Evolutionary conservation across 2,113 vertebrate species (phyloP).

Genomic region (Eurystomus gularis): DNA sequence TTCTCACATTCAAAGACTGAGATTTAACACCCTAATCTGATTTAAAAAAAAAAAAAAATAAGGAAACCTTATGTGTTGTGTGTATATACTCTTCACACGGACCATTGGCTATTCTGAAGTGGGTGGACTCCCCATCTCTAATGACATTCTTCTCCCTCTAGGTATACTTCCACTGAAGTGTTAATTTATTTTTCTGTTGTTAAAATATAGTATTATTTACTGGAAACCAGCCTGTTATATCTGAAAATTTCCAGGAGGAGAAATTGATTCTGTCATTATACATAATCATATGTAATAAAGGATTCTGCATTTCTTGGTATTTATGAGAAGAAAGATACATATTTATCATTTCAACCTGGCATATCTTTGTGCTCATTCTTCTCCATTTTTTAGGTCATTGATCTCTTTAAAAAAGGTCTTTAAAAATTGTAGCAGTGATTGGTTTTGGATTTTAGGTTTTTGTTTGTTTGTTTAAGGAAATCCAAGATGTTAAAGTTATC

Average conservation of each 20-base stretch:
- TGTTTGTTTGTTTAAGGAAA: not conserved
- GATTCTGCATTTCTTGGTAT: not conserved
- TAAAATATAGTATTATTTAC: not conserved
- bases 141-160: not conserved
- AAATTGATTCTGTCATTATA: not conserved
- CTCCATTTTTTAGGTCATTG: not conserved
- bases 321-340: not conserved
- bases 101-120: not conserved
- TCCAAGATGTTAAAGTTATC: not conserved
- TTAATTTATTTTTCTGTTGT: not conserved
- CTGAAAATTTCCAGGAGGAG: not conserved
- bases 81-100: not conserved
- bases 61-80: accelerated
- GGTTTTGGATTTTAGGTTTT: not conserved
- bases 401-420: not conserved
- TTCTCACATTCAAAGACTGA: not conserved
- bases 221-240: not conserved
- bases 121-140: not conserved
- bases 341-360: not conserved
- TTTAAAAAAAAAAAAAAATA: not conserved
- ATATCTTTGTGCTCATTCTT: not conserved
- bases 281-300: not conserved
- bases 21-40: not conserved
- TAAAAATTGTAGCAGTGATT: not conserved
- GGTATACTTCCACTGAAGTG: not conserved